Base-by-base conservation (phyloP, 2,888 invertebrate genomes). In the Brachypalpus laphriformis region DNA sequence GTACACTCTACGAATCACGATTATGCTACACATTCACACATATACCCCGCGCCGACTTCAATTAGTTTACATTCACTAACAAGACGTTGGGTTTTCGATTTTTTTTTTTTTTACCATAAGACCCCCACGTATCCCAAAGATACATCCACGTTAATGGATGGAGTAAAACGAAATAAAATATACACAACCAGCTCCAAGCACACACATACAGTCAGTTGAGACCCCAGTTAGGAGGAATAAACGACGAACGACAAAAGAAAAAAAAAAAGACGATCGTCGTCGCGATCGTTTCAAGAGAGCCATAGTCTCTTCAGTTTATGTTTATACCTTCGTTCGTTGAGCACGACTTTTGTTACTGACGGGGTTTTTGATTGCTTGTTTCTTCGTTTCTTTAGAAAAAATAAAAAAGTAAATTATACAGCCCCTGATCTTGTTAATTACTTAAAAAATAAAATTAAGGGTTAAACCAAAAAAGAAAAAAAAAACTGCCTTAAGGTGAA, bases 51-150 rank as follows among this genome's bases (percentile, higher is more conserved):
- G 68, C 56, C 68, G 61, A 80, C 85, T 80, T 85, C 80, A 81
- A 81, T 85, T 85, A 81, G 75, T 85, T 81, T 81, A 81, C 78
- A 78, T 74, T 83, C 78, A 83, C 83, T 83, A 83, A 83, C 83
- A 83, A 80, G 83, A 83, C 78, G 40, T 75, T 83, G 9, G 65
- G 57, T 75, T 78, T 8, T 22, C 3, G 54, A 45, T 51, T 28
- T n/a, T 40, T 61, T 8, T 28, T 31, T 61, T 42, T 9, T 51
- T 54, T 68, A 37, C 45, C 45, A 51, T 68, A 74, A 74, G 68
- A 81, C 74, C 81, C 81, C 85, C 70, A 81, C 70, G 68, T 75
- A 71, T 47, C 70, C 56, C 81, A 65, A 59, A 70, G 59, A 70
- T 70, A 56, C 45, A 54, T 45, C 59, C 78, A 83, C 74, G 70